Evolutionary conservation across 92 coral and sea anemone species (phyloP).

Genomic region (Paramuricea clavata): DNA sequence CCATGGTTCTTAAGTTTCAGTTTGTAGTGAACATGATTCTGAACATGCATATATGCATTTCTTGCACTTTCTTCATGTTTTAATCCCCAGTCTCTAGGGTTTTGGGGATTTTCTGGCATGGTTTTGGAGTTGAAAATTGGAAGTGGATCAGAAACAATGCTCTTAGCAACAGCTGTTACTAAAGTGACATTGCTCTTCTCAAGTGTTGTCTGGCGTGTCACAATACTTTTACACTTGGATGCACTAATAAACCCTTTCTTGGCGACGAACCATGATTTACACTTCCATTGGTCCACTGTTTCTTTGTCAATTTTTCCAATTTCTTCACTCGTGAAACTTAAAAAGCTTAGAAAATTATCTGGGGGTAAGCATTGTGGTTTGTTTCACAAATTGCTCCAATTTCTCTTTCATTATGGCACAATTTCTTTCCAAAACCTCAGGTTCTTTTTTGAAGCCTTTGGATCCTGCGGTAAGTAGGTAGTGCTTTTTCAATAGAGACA

Average conservation of each 20-base stretch:
- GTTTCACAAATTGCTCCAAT: not conserved
- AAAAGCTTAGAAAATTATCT: not conserved
- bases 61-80: not conserved
- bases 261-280: slow-evolving; percentile 67
- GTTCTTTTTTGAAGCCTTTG: not conserved
- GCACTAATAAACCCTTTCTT: slow-evolving; percentile 81
- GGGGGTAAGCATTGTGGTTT: not conserved
- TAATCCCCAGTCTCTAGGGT: slow-evolving; percentile 6
- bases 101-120: not conserved
- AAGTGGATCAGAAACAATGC: not conserved
- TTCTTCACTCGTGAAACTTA: slow-evolving; percentile 64
- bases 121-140: not conserved
- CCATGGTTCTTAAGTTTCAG: not conserved
- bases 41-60: not conserved
- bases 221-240: slow-evolving; percentile 73
- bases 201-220: slow-evolving; percentile 72
- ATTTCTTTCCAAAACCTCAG: not conserved
- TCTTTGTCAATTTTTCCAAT: slow-evolving; percentile 56
- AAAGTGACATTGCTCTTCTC: not conserved
- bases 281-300: slow-evolving; percentile 77
- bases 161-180: not conserved
- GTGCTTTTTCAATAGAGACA: not conserved
- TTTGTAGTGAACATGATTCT: not conserved
- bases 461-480: not conserved
- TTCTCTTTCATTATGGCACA: not conserved